Percentiles rank a stretch among this genome's conserved stretches.
phyloP scores from a whole-genome alignment of 2,888 invertebrate genomes.

The Lagria hirta region DNA sequence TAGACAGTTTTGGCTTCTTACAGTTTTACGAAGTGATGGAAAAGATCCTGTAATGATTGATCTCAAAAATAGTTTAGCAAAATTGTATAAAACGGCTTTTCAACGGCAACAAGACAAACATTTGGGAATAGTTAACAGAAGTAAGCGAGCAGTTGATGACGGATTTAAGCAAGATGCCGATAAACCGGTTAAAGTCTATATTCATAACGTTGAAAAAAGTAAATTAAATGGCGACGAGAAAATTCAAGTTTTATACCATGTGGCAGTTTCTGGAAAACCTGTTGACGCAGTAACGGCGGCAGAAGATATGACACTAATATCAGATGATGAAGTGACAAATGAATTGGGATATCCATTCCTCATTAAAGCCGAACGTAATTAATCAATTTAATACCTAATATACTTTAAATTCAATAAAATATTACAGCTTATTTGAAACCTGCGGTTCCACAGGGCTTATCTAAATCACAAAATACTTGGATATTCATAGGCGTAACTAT shows the following conservation, averaged over 20 bases:
- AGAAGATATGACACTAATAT: constrained; percentile 78
- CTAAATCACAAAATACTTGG: constrained; percentile 61
- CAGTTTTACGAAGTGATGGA: constrained; percentile 65
- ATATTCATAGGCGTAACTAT: constrained; percentile 65
- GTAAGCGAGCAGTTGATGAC: constrained; percentile 8
- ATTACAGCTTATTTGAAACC: constrained; percentile 69
- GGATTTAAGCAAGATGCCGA: constrained; percentile 16
- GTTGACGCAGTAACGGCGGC: constrained; percentile 80
- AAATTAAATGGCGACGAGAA: constrained; percentile 50
- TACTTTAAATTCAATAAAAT: constrained; percentile 1
- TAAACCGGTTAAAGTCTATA: constrained; percentile 65
- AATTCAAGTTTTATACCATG: constrained; percentile 75
- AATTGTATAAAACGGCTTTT: constrained; percentile 79
- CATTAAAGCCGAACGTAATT: constrained; percentile 84
- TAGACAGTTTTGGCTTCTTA: constrained; percentile 78
- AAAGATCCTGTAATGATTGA: constrained; percentile 58
- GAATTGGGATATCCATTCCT: constrained; percentile 75
- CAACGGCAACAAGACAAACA: constrained; percentile 80
- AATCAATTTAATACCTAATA: not conserved
- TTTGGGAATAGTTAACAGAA: constrained; percentile 62
- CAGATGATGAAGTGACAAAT: constrained; percentile 72
- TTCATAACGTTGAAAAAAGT: constrained; percentile 66
- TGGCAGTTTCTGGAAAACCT: constrained; percentile 76
- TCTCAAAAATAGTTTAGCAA: constrained; percentile 73
- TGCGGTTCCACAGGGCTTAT: constrained; percentile 59